Conservation (phyloP, 2,113 vertebrate genomes). For the Marmota flaviventris region DNA sequence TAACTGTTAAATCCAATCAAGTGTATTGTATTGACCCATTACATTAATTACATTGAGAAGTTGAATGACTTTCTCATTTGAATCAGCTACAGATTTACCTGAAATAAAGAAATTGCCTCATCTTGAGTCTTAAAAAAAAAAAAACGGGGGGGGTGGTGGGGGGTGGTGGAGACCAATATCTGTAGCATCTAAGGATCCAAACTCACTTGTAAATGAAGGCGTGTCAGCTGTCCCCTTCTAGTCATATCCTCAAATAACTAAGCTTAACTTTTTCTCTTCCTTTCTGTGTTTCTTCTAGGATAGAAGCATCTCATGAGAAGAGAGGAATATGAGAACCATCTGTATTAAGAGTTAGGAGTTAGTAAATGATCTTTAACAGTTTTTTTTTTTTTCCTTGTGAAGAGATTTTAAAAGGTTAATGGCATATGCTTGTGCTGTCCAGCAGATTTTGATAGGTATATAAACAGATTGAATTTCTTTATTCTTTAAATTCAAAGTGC, state of each 20-base stretch:
- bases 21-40: neutral
- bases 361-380: neutral
- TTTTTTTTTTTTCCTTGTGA: neutral
- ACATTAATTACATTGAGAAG: neutral
- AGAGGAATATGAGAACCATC: neutral
- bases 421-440: neutral
- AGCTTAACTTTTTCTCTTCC: neutral
- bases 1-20: neutral
- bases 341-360: neutral
- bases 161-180: neutral
- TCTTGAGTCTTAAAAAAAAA: neutral
- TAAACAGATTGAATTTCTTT: neutral
- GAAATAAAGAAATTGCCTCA: neutral
- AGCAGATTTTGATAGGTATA: neutral
- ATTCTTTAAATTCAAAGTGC: neutral
- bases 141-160: no score
- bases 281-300: neutral
- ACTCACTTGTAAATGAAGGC: neutral
- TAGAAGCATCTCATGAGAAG: neutral
- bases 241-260: neutral
- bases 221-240: neutral
- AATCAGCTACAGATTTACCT: neutral
- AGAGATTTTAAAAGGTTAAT: conserved; percentile 3
- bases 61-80: conserved; percentile 17
- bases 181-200: neutral